Evolutionary conservation across 2,797 vertebrate genomes (phyloP), one percentile per base, ranked within the genome.

Genomic region (Gymnoscopelus microlampas): DNA sequence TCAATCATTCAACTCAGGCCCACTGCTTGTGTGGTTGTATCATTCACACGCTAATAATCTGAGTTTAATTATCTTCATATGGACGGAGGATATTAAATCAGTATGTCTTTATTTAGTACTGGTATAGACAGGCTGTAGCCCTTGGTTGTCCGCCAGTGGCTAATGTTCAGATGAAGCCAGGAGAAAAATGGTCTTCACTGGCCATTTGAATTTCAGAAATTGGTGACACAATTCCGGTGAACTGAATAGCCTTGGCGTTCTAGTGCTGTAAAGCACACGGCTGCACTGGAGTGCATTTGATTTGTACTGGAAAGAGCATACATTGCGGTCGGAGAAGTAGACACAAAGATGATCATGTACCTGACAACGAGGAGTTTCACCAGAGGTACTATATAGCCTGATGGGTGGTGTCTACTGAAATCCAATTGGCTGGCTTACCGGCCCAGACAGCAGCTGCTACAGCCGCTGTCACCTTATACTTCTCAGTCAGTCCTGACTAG

Each of bases 401-500:
- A 19, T 60, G 12, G 35, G 53, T 49, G 15, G 57, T 14, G 39
- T 60, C 35, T 50, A 67, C 53, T 61, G 26, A 2, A 11, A 55
- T 56, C 53, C 19, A 12, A 26, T 62, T 67, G 71, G 64, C 58
- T 62, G n/a, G 26, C 24, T 55, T 47, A 4, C 58, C 2, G 6
- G 12, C 15, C 23, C 44, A 61, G 39, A 35, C 39, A 73, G 53
- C 71, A 73, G 71, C 71, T 73, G 65, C 9, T 49, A 44, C 8
- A 44, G 39, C 39, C 4, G 19, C 29, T 54, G 60, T 61, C 50
- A 56, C 26, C 64, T 62, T 59, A 12, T 12, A 13, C 24, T 60
- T 51, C 3, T 49, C 57, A 54, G 29, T 39, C 39, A 26, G 57
- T 49, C 63, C 11, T 13, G 2, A 48, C 58, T 53, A 35, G 63